These are phyloP conservation scores for Pachyseris speciosa DNA, from an alignment of 64 coral and sea anemone genomes.

Conservation along the genomic window DNA sequence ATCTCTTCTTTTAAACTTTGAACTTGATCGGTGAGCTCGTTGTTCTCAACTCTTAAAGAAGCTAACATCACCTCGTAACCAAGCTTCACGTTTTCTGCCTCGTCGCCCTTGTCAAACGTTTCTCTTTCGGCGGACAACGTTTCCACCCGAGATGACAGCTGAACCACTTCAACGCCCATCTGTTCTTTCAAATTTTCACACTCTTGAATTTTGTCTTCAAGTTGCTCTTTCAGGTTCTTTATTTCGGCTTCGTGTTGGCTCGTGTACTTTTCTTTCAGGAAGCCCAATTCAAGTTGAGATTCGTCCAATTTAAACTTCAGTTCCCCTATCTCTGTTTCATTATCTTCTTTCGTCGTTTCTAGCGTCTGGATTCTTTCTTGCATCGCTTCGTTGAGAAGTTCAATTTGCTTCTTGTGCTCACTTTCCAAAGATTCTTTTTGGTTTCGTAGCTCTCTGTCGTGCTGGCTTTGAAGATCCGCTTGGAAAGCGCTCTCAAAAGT, in stretches of 20 bases:
- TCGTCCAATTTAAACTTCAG: slow-evolving; percentile 68
- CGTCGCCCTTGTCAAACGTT: background rate
- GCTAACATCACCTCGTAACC: slow-evolving; percentile 53
- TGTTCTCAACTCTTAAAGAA: slow-evolving; percentile 83
- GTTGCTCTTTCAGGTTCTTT: slow-evolving; percentile 24
- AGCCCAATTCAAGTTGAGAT: slow-evolving; percentile 47
- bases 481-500: slow-evolving; percentile 86
- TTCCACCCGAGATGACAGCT: slow-evolving; percentile 35
- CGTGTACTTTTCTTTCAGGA: background rate
- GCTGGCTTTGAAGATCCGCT: slow-evolving; percentile 77
- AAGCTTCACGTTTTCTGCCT: slow-evolving; percentile 17
- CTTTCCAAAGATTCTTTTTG: slow-evolving; percentile 57
- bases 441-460: slow-evolving; percentile 65
- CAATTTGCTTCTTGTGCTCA: slow-evolving; percentile 81
- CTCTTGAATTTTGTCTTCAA: slow-evolving; percentile 67
- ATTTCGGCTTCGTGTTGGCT: slow-evolving; percentile 46
- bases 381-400: slow-evolving; percentile 50
- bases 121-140: slow-evolving; percentile 8
- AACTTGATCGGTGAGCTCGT: slow-evolving; percentile 69
- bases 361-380: slow-evolving; percentile 70
- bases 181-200: slow-evolving; percentile 38
- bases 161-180: slow-evolving; percentile 43
- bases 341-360: slow-evolving; percentile 49
- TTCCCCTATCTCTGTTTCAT: slow-evolving; percentile 30
- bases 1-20: slow-evolving; percentile 76